These are phyloP conservation scores for Passer montanus DNA, from an alignment of 2,113 vertebrate species.

Conservation along the genomic window DNA sequence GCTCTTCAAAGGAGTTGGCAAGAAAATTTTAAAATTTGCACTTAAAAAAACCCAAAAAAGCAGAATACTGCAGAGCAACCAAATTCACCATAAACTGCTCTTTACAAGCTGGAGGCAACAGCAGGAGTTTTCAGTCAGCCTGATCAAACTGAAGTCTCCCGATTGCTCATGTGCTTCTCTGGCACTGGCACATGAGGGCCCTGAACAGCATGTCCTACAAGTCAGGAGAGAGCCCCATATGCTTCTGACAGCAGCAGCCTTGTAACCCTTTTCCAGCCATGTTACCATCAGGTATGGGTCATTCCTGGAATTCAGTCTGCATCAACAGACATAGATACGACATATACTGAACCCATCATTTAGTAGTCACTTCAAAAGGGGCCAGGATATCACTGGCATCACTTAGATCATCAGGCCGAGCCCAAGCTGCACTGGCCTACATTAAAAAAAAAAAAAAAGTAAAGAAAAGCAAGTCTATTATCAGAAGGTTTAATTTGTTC, in stretches of 20 bases:
- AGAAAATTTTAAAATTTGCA: background rate
- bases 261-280: background rate
- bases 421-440: background rate
- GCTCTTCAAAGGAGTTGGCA: background rate
- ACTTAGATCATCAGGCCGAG: background rate
- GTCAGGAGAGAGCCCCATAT: background rate
- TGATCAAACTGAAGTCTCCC: background rate
- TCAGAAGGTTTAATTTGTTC: background rate
- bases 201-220: background rate
- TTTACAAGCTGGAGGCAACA: background rate
- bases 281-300: background rate
- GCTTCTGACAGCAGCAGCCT: background rate
- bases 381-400: background rate
- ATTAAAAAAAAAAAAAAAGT: background rate
- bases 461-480: background rate
- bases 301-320: background rate
- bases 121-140: background rate
- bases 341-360: background rate
- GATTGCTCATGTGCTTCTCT: background rate
- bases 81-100: background rate
- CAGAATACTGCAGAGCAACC: background rate
- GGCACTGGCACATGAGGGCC: accelerated
- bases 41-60: background rate
- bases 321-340: background rate
- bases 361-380: background rate